Conservation (phyloP, 2,797 vertebrate genomes). For the Jordanella pulchra region DNA sequence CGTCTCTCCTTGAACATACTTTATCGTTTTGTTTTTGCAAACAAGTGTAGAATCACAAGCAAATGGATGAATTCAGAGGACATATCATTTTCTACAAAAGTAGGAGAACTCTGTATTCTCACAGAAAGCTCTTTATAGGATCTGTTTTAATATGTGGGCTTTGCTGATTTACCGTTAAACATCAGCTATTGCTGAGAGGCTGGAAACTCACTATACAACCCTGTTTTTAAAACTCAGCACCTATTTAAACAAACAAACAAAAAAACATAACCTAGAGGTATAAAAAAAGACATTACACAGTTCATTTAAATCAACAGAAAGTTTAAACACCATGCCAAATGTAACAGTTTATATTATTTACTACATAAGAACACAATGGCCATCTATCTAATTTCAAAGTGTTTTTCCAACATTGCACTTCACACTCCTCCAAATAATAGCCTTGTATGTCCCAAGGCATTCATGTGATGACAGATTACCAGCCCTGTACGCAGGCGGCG, state of each 20-base stretch:
- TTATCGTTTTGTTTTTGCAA: not conserved
- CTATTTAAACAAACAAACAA: too few relatives aligned
- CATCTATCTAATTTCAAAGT: not conserved
- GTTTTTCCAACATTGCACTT: not conserved
- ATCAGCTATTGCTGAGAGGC: conserved; percentile 5
- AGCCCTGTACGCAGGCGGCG: not conserved
- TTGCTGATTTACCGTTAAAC: not conserved
- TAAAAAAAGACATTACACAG: too few relatives aligned
- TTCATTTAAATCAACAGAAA: not conserved
- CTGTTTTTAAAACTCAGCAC: too few relatives aligned
- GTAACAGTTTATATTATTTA: not conserved
- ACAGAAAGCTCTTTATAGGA: not conserved
- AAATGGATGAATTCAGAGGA: not conserved
- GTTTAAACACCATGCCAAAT: too few relatives aligned
- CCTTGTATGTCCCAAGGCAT: not conserved
- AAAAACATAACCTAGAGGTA: too few relatives aligned
- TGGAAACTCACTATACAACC: not conserved
- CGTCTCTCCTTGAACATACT: not conserved
- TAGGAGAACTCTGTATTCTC: not conserved
- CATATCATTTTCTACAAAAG: conserved; percentile 1
- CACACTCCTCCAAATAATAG: not conserved
- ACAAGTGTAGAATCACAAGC: conserved; percentile 1
- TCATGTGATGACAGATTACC: not conserved
- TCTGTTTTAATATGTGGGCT: not conserved
- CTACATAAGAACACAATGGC: not conserved